Evolutionary conservation across 2,797 vertebrate species (phyloP).

Genomic region (Sitta carolinensis): DNA sequence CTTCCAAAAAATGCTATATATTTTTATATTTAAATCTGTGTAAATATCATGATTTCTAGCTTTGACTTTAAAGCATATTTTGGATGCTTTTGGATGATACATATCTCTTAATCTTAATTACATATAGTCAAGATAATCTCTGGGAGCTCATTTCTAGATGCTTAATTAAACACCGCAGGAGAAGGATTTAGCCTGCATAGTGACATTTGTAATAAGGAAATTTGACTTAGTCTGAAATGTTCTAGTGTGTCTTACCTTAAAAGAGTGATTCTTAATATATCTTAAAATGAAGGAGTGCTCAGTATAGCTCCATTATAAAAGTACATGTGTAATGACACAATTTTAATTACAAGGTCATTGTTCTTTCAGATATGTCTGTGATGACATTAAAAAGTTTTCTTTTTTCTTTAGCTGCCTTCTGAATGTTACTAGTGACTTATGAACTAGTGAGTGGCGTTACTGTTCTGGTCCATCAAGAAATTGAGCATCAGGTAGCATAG

Average conservation of each 20-base stretch:
- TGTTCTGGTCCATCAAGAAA: background rate
- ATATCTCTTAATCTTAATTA: background rate
- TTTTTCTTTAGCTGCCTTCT: background rate
- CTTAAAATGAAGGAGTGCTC: background rate
- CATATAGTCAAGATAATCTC: background rate
- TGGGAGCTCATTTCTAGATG: background rate
- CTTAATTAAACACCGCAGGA: background rate
- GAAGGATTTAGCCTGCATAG: background rate
- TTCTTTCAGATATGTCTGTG: background rate
- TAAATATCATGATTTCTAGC: background rate
- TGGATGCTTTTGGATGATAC: background rate
- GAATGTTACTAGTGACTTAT: background rate
- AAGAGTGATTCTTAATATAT: background rate
- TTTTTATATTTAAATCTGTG: background rate
- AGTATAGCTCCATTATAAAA: background rate
- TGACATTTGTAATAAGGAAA: background rate
- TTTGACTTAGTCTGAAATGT: background rate
- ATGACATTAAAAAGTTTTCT: background rate
- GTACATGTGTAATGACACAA: background rate
- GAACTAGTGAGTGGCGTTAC: background rate
- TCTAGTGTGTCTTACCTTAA: background rate
- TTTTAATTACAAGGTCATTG: background rate
- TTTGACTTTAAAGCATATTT: background rate
- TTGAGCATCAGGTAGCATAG: background rate
- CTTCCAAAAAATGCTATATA: background rate